phyloP scores from a whole-genome alignment of 2,888 invertebrate genomes.

The Lysandra bellargus region DNA sequence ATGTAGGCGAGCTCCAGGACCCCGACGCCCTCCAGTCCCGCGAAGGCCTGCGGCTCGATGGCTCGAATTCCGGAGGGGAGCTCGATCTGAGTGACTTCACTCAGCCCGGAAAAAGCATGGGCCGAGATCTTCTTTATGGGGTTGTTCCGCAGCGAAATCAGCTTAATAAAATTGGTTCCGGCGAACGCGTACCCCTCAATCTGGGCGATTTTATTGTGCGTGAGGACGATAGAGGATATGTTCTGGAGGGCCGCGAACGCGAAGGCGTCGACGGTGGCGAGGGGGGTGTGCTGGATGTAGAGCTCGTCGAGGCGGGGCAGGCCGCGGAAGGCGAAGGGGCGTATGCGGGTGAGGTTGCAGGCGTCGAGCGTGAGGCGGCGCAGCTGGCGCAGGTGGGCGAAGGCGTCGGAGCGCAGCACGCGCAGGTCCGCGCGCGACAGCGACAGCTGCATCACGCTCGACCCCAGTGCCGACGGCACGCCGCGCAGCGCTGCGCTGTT shows the following conservation, averaged over 20 bases:
- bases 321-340: constrained; percentile 92
- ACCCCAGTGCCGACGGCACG: constrained; percentile 88
- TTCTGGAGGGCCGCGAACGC: constrained; percentile 92
- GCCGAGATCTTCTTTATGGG: constrained; percentile 89
- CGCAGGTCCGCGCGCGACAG: constrained; percentile 92
- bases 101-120: constrained; percentile 91
- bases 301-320: constrained; percentile 88
- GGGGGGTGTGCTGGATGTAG: constrained; percentile 92
- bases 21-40: constrained; percentile 90
- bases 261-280: constrained; percentile 89
- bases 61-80: constrained; percentile 88
- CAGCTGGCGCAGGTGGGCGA: constrained; percentile 88
- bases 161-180: constrained; percentile 90
- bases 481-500: constrained; percentile 91
- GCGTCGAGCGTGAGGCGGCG: constrained; percentile 91
- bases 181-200: constrained; percentile 91
- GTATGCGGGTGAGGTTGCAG: constrained; percentile 90
- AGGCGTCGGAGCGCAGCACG: constrained; percentile 90
- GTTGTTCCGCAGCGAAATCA: constrained; percentile 91
- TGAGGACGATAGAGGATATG: constrained; percentile 85
- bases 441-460: constrained; percentile 90
- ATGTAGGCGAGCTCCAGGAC: constrained; percentile 90
- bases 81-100: constrained; percentile 90
- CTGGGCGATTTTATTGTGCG: constrained; percentile 85
- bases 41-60: constrained; percentile 90